phyloP scores from a whole-genome alignment of 2,888 invertebrate genomes.

The Trachelus troglodyta region DNA sequence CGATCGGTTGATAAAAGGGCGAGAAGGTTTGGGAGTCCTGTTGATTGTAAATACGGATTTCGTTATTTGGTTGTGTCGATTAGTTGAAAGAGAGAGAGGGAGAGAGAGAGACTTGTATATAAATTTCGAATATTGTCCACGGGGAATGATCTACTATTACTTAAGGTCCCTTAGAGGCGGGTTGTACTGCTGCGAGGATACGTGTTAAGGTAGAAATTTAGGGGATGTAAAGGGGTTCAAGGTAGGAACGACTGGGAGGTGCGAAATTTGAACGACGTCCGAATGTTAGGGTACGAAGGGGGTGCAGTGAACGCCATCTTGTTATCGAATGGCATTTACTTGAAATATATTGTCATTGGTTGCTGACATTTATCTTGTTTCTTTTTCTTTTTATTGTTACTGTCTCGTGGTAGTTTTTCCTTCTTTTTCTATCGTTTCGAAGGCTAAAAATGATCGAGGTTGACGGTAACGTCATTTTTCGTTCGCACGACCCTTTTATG shows the following conservation, averaged over 20 bases:
- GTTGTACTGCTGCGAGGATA: neutral
- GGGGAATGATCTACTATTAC: neutral
- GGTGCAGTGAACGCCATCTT: neutral
- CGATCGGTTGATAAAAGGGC: neutral
- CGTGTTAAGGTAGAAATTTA: neutral
- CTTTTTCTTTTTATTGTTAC: conserved; percentile 1
- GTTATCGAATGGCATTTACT: neutral
- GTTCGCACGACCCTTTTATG: neutral
- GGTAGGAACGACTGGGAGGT: neutral
- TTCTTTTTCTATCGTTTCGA: conserved; percentile 6
- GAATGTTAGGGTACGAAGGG: neutral
- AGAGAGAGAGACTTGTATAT: neutral
- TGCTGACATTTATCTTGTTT: neutral
- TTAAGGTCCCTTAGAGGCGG: neutral
- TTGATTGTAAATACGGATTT: neutral
- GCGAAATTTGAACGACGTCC: too few relatives aligned
- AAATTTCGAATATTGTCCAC: neutral
- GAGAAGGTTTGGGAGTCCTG: neutral
- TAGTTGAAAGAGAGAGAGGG: neutral
- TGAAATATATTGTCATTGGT: neutral
- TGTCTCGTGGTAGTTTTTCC: neutral
- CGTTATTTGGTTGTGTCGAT: neutral
- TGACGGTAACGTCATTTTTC: neutral
- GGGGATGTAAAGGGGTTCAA: neutral
- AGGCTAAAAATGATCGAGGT: neutral